phyloP scores from a whole-genome alignment of 1,140 invertebrate genomes.

The Chrysoperla carnea region DNA sequence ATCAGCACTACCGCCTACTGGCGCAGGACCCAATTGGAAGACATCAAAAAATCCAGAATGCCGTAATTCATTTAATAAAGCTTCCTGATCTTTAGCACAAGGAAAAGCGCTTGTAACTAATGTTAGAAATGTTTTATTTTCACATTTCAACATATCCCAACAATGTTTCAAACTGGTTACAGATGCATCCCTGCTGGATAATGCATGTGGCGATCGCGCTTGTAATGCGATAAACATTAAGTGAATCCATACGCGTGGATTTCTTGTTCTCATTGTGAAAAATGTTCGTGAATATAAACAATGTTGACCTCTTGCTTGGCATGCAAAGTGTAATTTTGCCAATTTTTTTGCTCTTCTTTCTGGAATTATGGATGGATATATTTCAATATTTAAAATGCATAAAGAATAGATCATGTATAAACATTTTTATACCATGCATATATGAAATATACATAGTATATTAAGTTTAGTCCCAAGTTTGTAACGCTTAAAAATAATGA shows the following conservation, averaged over 20 bases:
- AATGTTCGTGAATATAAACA: conserved; percentile 76
- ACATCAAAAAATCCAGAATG: conserved; percentile 80
- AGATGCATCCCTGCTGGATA: conserved; percentile 67
- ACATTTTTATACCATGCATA: too few species aligned
- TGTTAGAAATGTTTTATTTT: conserved; percentile 77
- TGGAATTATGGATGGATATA: conserved; percentile 21
- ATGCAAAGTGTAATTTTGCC: conserved; percentile 76
- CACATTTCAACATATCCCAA: conserved; percentile 83
- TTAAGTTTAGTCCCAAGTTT: too few species aligned
- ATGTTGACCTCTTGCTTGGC: conserved; percentile 67
- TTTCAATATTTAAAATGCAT: too few species aligned
- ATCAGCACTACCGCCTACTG: conserved; percentile 21
- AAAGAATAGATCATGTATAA: conserved; percentile 1
- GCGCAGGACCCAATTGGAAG: conserved; percentile 51
- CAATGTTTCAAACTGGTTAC: conserved; percentile 75
- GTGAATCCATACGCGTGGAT: conserved; percentile 83
- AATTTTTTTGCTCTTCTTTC: conserved; percentile 69
- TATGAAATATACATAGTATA: too few species aligned
- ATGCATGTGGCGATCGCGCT: conserved; percentile 57
- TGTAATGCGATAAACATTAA: conserved; percentile 87
- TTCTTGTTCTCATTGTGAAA: conserved; percentile 73
- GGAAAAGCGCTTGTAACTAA: conserved; percentile 87
- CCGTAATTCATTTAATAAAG: conserved; percentile 68
- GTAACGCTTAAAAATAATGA: too few species aligned
- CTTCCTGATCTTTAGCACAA: conserved; percentile 72